These are phyloP conservation scores for Linnaemya vulpina DNA, from an alignment of 2,888 invertebrate species.

Conservation along the genomic window DNA sequence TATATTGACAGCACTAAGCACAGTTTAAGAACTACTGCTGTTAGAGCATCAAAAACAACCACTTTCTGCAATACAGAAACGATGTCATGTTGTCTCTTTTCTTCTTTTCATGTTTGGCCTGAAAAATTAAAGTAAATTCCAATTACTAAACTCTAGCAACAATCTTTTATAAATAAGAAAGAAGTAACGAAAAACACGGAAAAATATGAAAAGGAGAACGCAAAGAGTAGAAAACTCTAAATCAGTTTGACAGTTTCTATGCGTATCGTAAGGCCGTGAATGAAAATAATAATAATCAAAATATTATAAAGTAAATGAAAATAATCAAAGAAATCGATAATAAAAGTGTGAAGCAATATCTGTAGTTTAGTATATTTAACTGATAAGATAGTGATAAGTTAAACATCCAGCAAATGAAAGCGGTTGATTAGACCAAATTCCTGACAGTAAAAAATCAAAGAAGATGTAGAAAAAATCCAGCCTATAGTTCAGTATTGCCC, in stretches of 20 bases:
- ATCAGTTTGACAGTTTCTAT: conserved; percentile 64
- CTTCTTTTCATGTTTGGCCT: background rate
- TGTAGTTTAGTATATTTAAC: background rate
- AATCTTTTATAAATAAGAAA: conserved; percentile 35
- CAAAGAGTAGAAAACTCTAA: conserved; percentile 15
- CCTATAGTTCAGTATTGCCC: background rate
- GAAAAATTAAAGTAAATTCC: background rate
- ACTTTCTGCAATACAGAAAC: conserved; percentile 60
- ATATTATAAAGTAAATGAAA: conserved; percentile 9
- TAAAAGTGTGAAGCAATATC: background rate
- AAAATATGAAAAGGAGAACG: background rate
- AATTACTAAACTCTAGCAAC: conserved; percentile 34
- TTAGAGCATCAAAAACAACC: conserved; percentile 29
- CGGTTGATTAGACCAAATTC: conserved; percentile 54
- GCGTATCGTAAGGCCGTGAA: conserved; percentile 49
- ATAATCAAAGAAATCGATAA: conserved; percentile 27
- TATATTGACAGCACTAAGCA: background rate
- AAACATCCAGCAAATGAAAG: conserved; percentile 5
- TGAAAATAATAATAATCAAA: conserved; percentile 26
- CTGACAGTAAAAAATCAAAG: conserved; percentile 18
- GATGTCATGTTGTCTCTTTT: conserved; percentile 38
- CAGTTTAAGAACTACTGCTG: conserved; percentile 49
- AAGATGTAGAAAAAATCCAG: conserved; percentile 47
- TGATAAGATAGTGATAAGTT: background rate
- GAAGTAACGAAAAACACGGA: conserved; percentile 8